A percentile compares a stretch with the other conserved stretches of the same genome.
Evolutionary conservation across 2,113 vertebrate genomes (phyloP).

Genomic region (Zootoca vivipara): DNA sequence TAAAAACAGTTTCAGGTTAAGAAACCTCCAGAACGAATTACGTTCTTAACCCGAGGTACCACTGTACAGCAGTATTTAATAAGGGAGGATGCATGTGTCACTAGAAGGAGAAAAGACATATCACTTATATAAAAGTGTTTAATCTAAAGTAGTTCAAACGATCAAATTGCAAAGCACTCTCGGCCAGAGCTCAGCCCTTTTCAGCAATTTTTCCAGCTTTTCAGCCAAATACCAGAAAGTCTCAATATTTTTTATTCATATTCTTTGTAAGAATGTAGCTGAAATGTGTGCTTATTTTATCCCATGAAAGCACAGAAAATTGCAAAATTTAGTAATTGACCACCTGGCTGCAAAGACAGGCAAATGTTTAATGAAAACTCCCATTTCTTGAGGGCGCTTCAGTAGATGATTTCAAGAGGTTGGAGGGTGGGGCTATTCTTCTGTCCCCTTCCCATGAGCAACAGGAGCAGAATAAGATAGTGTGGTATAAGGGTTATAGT

Average conservation of each 20-base stretch:
- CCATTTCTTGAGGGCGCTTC: no score
- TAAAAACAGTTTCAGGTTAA: no score
- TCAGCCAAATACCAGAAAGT: neutral
- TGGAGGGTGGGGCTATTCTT: neutral
- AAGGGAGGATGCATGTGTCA: neutral
- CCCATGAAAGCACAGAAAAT: neutral
- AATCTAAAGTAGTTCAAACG: neutral
- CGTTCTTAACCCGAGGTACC: no score
- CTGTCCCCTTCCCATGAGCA: neutral
- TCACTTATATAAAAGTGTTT: neutral
- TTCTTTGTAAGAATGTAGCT: neutral
- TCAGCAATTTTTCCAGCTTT: neutral
- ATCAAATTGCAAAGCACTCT: neutral
- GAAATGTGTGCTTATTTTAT: neutral
- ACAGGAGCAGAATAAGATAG: neutral
- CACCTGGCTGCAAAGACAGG: neutral
- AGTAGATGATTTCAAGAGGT: neutral
- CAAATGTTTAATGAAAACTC: neutral
- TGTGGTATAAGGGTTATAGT: no score
- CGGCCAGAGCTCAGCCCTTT: neutral
- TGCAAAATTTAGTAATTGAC: neutral
- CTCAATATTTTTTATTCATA: neutral
- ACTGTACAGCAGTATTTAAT: neutral
- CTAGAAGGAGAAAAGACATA: slow-evolving; percentile 6
- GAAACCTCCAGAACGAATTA: no score